Percentiles rank a stretch among this genome's conserved stretches.
Evolutionary conservation across 30 jellyfish, hydroid and myxozoan species (phyloP).

Genomic region (Turritopsis dohrnii): DNA sequence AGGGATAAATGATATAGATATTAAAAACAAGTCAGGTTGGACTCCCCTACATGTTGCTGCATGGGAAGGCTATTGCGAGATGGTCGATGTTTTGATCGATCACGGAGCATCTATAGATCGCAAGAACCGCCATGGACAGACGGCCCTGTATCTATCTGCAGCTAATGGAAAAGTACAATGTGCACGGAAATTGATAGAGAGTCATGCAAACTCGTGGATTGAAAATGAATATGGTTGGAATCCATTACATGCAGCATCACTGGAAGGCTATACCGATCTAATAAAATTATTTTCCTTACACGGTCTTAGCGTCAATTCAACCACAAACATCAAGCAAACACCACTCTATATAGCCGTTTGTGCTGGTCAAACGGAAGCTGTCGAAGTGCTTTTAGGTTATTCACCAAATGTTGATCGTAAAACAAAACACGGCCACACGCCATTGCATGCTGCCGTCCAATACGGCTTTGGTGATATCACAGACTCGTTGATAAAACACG

Average conservation of each 20-base stretch:
- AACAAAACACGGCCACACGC: conserved; percentile 14
- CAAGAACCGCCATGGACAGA: conserved; percentile 1
- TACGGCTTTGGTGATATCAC: conserved; percentile 14
- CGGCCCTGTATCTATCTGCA: neutral
- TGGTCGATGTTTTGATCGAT: neutral
- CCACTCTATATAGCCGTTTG: conserved; percentile 9
- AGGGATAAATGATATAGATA: neutral
- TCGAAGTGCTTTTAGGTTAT: neutral
- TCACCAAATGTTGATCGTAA: neutral
- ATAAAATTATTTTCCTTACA: neutral
- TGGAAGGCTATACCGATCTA: neutral
- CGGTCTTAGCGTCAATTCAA: neutral
- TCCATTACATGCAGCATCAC: neutral
- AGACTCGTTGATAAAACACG: neutral
- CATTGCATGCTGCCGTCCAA: conserved; percentile 16
- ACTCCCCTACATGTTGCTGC: conserved; percentile 31
- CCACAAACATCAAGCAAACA: neutral
- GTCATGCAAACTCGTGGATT: neutral
- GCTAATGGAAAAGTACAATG: neutral
- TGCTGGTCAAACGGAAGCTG: neutral
- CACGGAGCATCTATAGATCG: neutral
- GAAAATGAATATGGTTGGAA: conserved; percentile 9
- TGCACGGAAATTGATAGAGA: neutral
- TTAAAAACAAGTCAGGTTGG: neutral
- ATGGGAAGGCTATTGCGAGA: conserved; percentile 9